Base-by-base conservation (phyloP, 2,797 vertebrate genomes). In the Huso huso region DNA sequence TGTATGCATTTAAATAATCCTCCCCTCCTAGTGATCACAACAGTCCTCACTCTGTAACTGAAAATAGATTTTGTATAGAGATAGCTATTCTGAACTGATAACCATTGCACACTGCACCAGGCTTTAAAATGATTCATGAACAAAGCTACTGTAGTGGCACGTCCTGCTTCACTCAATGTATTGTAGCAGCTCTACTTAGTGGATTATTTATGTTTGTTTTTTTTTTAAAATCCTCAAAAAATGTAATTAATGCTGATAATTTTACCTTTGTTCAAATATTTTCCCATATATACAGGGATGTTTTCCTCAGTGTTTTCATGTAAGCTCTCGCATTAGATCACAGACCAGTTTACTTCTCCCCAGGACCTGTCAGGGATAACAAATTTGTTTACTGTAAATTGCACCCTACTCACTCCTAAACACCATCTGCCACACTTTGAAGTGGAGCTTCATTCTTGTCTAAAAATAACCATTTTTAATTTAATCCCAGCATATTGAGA, bases 371-470 rank as follows among this genome's bases (percentile, higher is more conserved):
- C 94, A 94, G 79, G 86, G 82, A 95, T 95, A 93, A 95, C 91
- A 83, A 91, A 96, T 95, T 88, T 94, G 93, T 96, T 95, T 94
- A 93, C 92, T 90, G 87, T 90, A 92, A 93, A 92, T 88, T 87
- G 83, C 82, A 83, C 86, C 87, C 84, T 81, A 77, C 85, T 90
- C 81, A 79, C 80, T 84, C 82, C 81, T 83, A 84, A 83, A 85
- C 82, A 88, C 93, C 93, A 96, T 95, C 93, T 96, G 94, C 90
- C 78, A 80, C 77, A 73, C 76, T 76, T 72, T 78, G 67, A 73
- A 74, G 80, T 66, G 69, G 83, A 82, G 80, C 72, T 73, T 79
- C 83, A 67, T 74, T 59, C n/a, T 70, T 78, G 82, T 78, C 90
- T 91, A 89, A 88, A 91, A 92, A 83, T 84, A 92, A 78, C 70